These are phyloP conservation scores for Sebastes minor DNA, from an alignment of 2,797 vertebrate species.

Conservation along the genomic window DNA sequence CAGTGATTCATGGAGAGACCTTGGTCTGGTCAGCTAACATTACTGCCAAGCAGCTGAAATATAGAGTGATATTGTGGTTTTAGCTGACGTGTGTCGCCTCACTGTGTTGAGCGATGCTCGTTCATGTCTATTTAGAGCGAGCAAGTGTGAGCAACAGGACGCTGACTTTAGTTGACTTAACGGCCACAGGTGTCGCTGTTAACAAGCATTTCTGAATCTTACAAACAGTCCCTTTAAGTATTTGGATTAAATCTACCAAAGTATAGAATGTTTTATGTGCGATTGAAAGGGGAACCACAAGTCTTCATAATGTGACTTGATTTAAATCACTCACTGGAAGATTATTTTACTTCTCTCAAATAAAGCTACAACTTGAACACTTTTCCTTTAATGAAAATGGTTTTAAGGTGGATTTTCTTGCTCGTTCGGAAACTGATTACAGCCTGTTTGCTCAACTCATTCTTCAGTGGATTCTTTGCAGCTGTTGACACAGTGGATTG, in stretches of 20 bases:
- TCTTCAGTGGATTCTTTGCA: constrained; percentile 9
- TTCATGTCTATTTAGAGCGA: too few species aligned
- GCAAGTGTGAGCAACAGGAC: too few species aligned
- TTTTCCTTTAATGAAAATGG: neutral
- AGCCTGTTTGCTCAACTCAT: constrained; percentile 36
- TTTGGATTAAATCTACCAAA: neutral
- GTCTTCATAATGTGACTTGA: neutral
- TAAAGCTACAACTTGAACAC: neutral
- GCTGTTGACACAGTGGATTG: constrained; percentile 32
- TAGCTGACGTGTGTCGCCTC: too few species aligned
- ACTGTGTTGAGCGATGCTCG: too few species aligned
- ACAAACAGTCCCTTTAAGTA: neutral
- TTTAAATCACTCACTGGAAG: neutral
- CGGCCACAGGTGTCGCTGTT: too few species aligned
- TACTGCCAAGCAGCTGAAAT: too few species aligned
- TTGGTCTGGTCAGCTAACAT: too few species aligned
- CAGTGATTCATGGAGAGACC: too few species aligned
- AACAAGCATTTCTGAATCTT: too few species aligned
- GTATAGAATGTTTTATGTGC: neutral
- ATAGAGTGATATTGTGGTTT: too few species aligned
- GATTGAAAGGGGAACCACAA: neutral
- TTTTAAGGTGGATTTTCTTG: neutral
- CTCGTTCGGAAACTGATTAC: constrained; percentile 26
- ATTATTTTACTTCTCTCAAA: rapidly evolving
- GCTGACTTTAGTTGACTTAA: too few species aligned